These are phyloP conservation scores for Xiphydria camelus DNA, from an alignment of 2,888 invertebrate species.

Conservation along the genomic window DNA sequence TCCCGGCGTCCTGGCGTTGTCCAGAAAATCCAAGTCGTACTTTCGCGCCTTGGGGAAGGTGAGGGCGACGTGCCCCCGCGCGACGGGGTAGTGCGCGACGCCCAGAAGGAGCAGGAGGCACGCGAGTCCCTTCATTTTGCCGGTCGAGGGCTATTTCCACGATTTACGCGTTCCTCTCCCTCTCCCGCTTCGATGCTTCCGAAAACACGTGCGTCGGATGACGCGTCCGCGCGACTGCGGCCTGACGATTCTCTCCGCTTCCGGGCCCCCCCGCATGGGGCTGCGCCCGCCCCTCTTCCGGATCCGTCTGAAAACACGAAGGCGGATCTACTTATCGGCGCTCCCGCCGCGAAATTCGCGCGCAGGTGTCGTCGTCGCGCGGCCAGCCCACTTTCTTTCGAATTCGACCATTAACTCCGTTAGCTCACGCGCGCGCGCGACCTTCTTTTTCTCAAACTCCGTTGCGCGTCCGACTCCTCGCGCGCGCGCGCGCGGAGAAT, in stretches of 20 bases:
- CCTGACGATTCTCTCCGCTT: constrained; percentile 22
- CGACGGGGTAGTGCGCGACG: constrained; percentile 25
- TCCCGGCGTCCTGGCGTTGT: constrained; percentile 83
- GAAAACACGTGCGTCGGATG: constrained; percentile 1
- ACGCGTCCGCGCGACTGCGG: constrained; percentile 22
- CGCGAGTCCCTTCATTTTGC: constrained; percentile 24
- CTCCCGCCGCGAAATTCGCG: no score
- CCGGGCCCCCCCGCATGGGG: not conserved
- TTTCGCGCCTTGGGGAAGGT: constrained; percentile 88
- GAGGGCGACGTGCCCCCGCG: constrained; percentile 75
- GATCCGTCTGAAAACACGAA: constrained; percentile 11
- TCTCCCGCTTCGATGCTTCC: not conserved
- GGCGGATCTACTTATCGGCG: constrained; percentile 20
- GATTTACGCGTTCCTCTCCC: constrained; percentile 2
- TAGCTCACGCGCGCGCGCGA: not conserved
- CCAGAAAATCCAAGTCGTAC: constrained; percentile 90
- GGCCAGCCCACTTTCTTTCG: constrained; percentile 9
- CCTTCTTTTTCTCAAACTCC: not conserved
- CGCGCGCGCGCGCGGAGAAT: constrained; percentile 1
- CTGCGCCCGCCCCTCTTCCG: constrained; percentile 10
- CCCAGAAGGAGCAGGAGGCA: constrained; percentile 22
- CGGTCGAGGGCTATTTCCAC: constrained; percentile 1
- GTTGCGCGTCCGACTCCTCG: constrained; percentile 5
- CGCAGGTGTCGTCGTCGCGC: no score
- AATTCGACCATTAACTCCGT: not conserved